Evolutionary conservation across 2,113 vertebrate genomes (phyloP), one percentile per base, ranked within the genome.

Genomic region (Camelus dromedarius): DNA sequence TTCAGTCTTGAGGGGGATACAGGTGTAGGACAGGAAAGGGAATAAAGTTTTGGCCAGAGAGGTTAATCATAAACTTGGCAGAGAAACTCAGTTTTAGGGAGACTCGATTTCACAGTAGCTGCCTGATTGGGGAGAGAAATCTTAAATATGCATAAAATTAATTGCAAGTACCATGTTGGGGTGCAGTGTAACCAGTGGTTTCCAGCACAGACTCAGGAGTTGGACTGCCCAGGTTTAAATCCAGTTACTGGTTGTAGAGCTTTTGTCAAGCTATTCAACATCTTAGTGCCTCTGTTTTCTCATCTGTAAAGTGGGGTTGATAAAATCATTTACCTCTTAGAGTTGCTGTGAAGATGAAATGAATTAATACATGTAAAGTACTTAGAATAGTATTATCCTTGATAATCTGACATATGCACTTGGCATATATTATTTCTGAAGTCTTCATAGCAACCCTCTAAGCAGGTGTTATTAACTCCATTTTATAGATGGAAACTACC

Each of bases 371-470:
- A 52, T 22, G 28, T 87, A 82, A 94, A 92, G 73, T 15, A 69
- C 42, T 52, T 60, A 62, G 15, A 91, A 83, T 91, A 50, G 70
- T 48, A 48, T 82, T 90, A 79, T 83, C 75, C 15, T 86, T 73
- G 54, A 46, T 86, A 46, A 86, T 77, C 14, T 82, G n/a, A 81
- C 15, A 54, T 38, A 46, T 16, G 24, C 19, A 79, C 19, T 50
- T 96, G 35, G 24, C 22, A 88, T 52, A 42, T 56, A 26, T 84
- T 89, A 75, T 81, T 42, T 70, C 77, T 85, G 19, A 97, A 94
- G 73, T 89, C n/a, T 54, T 72, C 69, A 58, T 38, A 87, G 26
- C 30, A 62, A 72, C 38, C 19, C 19, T 67, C 22, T 52, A 66
- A 73, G n/a, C 46, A 73, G 56, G 9, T 73, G 66, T 94, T 82